Evolutionary conservation across 2,797 vertebrate genomes (phyloP).

Genomic region (Emys orbicularis): DNA sequence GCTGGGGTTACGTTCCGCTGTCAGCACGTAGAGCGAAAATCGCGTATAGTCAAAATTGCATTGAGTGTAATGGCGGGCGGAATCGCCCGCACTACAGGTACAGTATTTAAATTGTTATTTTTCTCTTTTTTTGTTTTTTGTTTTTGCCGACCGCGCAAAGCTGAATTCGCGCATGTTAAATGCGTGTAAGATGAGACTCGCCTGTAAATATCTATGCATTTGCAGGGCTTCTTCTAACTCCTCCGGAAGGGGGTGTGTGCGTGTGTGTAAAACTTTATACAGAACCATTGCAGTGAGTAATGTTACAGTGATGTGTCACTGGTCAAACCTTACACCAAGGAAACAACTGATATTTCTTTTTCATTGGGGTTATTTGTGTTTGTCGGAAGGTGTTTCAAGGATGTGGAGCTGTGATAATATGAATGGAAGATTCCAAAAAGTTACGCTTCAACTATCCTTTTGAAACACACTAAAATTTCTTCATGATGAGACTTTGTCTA

Average conservation of each 20-base stretch:
- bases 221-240: neutral
- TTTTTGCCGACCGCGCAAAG: too few species aligned
- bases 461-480: neutral
- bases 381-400: neutral
- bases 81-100: too few species aligned
- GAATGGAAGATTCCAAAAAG: conserved; percentile 6
- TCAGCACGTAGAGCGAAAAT: too few species aligned
- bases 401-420: neutral
- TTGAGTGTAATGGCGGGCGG: too few species aligned
- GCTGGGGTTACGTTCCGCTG: too few species aligned
- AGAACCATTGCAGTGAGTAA: neutral
- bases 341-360: neutral
- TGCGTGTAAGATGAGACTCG: too few species aligned
- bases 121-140: too few species aligned
- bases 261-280: neutral
- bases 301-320: neutral
- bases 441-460: conserved; percentile 46
- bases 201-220: neutral
- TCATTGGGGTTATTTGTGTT: neutral
- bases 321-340: neutral
- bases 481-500: neutral
- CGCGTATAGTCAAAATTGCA: too few species aligned
- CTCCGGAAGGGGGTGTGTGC: neutral
- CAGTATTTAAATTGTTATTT: too few species aligned
- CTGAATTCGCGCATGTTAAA: too few species aligned